phyloP scores from a whole-genome alignment of 2,113 vertebrate species.

The Sciurus niger region DNA sequence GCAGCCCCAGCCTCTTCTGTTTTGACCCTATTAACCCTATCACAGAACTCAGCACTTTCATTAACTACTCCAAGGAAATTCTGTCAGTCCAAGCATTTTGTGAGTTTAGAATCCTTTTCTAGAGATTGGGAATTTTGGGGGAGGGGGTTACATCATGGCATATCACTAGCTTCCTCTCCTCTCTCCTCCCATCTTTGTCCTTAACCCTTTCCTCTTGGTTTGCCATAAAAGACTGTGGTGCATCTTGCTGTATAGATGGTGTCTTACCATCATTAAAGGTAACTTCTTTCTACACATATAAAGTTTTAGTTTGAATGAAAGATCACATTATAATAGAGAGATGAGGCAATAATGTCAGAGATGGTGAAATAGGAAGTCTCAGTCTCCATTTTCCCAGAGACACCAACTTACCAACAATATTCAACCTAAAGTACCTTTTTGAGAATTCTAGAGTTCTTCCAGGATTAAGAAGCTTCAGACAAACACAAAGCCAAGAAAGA shows the following conservation, averaged over 20 bases:
- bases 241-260: neutral
- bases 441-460: constrained; percentile 24
- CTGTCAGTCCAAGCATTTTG: neutral
- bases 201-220: neutral
- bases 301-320: constrained; percentile 43
- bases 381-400: neutral
- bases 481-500: neutral
- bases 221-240: neutral
- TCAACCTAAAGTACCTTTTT: neutral
- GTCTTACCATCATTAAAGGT: neutral
- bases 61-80: neutral
- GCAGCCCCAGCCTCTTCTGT: neutral
- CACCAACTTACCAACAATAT: neutral
- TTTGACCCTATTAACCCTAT: neutral
- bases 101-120: neutral
- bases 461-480: neutral
- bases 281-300: neutral
- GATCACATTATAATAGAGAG: neutral
- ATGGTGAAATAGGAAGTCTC: neutral
- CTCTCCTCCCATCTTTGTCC: neutral
- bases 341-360: constrained; percentile 15
- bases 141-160: neutral
- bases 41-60: neutral
- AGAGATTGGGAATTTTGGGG: neutral
- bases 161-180: neutral